Evolutionary conservation across 2,888 invertebrate species (phyloP).

Genomic region (Lasioglossum marginatum): DNA sequence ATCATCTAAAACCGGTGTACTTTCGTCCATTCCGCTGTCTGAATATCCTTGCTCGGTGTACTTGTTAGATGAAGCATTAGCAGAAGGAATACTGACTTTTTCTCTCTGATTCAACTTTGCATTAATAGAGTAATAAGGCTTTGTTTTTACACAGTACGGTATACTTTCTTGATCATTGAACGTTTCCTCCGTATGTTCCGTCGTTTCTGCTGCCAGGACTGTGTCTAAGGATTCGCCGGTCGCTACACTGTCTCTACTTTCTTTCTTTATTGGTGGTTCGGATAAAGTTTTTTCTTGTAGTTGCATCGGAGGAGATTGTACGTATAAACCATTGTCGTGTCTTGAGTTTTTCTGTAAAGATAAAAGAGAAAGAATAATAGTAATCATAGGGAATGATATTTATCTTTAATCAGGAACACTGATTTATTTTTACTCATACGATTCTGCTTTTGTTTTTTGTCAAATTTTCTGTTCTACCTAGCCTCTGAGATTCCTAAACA

Average conservation of each 20-base stretch:
- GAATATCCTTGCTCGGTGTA: conserved; percentile 66
- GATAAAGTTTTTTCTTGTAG: conserved; percentile 67
- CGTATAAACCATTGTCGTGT: conserved; percentile 77
- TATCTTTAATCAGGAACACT: not conserved
- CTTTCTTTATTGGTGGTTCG: conserved; percentile 71
- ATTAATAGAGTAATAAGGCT: conserved; percentile 83
- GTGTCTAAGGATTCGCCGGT: conserved; percentile 67
- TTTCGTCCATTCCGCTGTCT: conserved; percentile 65
- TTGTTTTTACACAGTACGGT: conserved; percentile 82
- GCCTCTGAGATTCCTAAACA: conserved; percentile 48
- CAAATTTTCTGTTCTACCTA: conserved; percentile 62
- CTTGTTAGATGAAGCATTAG: conserved; percentile 67
- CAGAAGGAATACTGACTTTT: conserved; percentile 69
- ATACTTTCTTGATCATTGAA: conserved; percentile 78
- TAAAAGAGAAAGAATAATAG: conserved; percentile 45
- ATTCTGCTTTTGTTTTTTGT: conserved; percentile 17
- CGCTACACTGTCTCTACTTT: conserved; percentile 67
- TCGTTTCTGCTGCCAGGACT: conserved; percentile 55
- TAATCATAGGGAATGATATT: not conserved
- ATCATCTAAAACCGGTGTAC: conserved; percentile 64
- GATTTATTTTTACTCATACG: not conserved
- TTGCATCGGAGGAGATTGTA: conserved; percentile 64
- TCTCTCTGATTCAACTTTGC: conserved; percentile 82
- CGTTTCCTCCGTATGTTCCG: conserved; percentile 75
- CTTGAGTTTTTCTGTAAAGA: conserved; percentile 79